Conservation (phyloP, 2,113 vertebrate genomes). For the Hydrolagus affinis region DNA sequence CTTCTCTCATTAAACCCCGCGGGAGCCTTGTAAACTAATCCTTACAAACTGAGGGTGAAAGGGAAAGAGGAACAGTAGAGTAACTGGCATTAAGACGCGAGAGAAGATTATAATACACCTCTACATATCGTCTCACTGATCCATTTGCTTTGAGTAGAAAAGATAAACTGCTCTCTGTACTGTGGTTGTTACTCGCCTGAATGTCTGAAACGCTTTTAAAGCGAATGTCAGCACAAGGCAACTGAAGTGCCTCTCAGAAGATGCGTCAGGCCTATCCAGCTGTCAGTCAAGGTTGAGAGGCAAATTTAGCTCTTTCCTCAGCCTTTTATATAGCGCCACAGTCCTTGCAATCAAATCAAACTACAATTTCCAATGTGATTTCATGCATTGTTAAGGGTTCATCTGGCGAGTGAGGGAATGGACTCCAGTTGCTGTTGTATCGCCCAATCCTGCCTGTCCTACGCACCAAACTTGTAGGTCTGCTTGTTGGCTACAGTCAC, state of each 20-base stretch:
- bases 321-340: background rate
- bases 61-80: background rate
- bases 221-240: background rate
- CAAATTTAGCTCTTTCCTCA: background rate
- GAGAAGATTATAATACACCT: background rate
- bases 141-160: background rate
- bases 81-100: no score
- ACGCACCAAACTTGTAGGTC: background rate
- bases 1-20: no score
- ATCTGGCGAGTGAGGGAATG: background rate
- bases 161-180: background rate
- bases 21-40: no score
- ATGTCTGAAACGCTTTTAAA: background rate
- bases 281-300: no score
- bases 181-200: background rate
- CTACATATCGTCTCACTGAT: background rate
- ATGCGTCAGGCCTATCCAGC: background rate
- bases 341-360: background rate
- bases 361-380: background rate
- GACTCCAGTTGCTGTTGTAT: background rate
- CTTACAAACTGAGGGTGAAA: background rate
- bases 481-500: background rate
- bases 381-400: background rate
- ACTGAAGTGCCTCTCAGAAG: background rate
- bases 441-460: background rate